Evolutionary conservation across 2,797 vertebrate genomes (phyloP).

Genomic region (Microcaecilia unicolor): DNA sequence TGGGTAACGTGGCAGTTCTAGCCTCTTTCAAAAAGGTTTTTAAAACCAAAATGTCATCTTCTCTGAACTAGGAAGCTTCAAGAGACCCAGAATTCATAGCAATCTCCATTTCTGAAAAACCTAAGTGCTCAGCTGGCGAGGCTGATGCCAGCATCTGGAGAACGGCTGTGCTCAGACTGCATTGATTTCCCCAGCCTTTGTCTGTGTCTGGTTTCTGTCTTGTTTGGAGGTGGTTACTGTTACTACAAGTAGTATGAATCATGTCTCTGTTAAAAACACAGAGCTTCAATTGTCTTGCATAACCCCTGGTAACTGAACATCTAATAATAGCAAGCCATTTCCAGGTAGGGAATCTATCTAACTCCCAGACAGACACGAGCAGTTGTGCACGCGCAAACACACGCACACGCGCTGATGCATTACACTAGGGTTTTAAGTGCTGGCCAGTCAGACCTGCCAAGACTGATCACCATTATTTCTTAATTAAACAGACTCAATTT

Average conservation of each 20-base stretch:
- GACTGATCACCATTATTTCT: too few species aligned
- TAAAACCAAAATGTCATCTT: background rate
- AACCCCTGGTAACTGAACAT: conserved; percentile 49
- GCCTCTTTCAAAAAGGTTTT: background rate
- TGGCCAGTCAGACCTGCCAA: too few species aligned
- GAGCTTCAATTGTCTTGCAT: conserved; percentile 62
- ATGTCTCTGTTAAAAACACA: conserved; percentile 62
- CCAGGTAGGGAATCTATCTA: conserved; percentile 58
- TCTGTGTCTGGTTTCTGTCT: conserved; percentile 61
- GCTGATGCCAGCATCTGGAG: conserved; percentile 43
- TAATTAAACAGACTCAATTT: too few species aligned
- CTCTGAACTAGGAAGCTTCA: conserved; percentile 22
- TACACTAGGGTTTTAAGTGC: background rate
- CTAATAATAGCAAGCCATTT: conserved; percentile 63
- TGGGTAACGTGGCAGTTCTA: conserved; percentile 10
- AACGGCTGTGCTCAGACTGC: conserved; percentile 36
- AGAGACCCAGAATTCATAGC: conserved; percentile 28
- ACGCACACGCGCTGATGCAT: background rate
- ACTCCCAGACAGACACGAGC: conserved; percentile 33
- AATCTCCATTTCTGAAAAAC: conserved; percentile 35
- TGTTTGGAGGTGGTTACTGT: conserved; percentile 54
- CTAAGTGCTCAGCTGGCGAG: conserved; percentile 26
- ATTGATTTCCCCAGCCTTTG: conserved; percentile 60
- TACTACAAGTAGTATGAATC: conserved; percentile 66
- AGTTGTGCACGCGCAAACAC: conserved; percentile 3